These are phyloP conservation scores for Ahaetulla prasina DNA, from an alignment of 2,113 vertebrate species.

Conservation along the genomic window DNA sequence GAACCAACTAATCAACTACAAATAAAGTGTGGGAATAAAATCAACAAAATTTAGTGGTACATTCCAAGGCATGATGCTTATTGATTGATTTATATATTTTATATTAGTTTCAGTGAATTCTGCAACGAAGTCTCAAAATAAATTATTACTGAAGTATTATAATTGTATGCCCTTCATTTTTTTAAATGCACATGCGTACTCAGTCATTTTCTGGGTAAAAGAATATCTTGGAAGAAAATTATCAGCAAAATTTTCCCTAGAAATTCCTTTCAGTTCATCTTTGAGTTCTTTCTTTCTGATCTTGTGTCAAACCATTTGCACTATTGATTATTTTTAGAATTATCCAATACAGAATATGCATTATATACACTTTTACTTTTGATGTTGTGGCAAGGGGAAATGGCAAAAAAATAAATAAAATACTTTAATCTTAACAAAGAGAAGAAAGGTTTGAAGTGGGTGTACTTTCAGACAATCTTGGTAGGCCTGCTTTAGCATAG, in stretches of 20 bases:
- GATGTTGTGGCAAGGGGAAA: not conserved
- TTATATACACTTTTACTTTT: not conserved
- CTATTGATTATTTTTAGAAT: conserved; percentile 28
- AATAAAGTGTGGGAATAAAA: not conserved
- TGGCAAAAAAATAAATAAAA: not conserved
- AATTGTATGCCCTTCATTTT: conserved; percentile 48
- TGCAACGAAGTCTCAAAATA: conserved; percentile 21
- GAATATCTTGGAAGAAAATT: conserved; percentile 44
- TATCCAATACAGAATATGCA: conserved; percentile 20
- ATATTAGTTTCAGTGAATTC: not conserved
- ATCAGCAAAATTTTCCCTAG: conserved; percentile 46
- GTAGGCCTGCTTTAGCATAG: conserved; percentile 25
- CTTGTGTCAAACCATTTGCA: conserved; percentile 26
- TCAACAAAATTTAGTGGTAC: not conserved
- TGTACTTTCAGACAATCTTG: conserved; percentile 36
- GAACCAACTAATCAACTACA: not conserved
- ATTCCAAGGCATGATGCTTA: not conserved
- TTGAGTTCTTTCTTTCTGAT: conserved; percentile 30
- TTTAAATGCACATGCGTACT: conserved; percentile 38
- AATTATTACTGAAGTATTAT: conserved; percentile 37
- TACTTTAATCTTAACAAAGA: conserved; percentile 8
- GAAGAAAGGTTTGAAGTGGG: conserved; percentile 24
- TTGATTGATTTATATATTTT: not conserved
- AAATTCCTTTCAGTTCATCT: conserved; percentile 37
- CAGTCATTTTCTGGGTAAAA: conserved; percentile 56